phyloP scores from a whole-genome alignment of 2,888 invertebrate genomes.

The Protonemura montana region DNA sequence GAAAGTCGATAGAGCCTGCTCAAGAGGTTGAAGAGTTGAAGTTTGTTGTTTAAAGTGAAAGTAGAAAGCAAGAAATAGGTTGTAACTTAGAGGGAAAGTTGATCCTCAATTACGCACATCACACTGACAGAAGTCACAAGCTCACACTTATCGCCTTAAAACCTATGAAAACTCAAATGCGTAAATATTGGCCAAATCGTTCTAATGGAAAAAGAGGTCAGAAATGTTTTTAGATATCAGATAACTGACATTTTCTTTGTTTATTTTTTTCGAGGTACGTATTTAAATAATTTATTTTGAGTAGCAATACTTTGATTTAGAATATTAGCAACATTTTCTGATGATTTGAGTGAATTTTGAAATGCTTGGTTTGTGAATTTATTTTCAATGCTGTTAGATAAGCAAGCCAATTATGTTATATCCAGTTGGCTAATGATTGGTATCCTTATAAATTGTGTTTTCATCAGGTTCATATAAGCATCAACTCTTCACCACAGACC shows the following conservation, averaged over 20 bases:
- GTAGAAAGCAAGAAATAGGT: neutral
- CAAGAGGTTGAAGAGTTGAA: slow-evolving; percentile 28
- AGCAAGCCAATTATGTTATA: slow-evolving; percentile 41
- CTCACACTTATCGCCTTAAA: neutral
- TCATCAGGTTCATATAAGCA: slow-evolving; percentile 31
- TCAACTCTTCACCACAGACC: slow-evolving; percentile 33
- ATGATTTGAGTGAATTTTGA: slow-evolving; percentile 5
- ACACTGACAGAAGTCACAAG: neutral
- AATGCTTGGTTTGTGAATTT: slow-evolving; percentile 22
- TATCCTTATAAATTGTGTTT: slow-evolving; percentile 23
- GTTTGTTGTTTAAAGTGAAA: neutral
- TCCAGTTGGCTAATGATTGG: slow-evolving; percentile 17
- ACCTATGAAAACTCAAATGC: neutral
- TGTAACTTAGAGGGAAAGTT: neutral
- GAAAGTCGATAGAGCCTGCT: neutral
- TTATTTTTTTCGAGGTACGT: neutral
- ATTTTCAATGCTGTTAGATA: neutral
- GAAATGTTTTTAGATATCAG: neutral
- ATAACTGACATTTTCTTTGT: neutral
- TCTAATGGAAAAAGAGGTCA: neutral
- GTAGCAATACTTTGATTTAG: neutral
- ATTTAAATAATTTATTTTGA: neutral
- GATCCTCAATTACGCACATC: neutral
- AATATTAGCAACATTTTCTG: neutral
- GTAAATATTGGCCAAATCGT: neutral